phyloP scores from a whole-genome alignment of 2,797 vertebrate species.

The Dromococcyx pavoninus region DNA sequence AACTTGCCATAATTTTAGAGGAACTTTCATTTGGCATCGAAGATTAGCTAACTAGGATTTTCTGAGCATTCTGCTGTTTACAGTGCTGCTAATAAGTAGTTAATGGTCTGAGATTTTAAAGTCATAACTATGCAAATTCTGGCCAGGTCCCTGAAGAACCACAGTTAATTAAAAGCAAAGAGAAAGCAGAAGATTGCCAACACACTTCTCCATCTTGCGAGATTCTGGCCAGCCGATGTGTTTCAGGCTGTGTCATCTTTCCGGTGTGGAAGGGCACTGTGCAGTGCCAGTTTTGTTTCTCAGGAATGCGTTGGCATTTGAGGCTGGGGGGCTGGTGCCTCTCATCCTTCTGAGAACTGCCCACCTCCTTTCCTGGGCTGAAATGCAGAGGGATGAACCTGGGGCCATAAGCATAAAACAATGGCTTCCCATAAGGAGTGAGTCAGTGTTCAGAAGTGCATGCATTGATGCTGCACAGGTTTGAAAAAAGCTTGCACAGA shows the following conservation, averaged over 20 bases:
- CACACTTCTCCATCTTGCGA: background rate
- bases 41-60: conserved; percentile 37
- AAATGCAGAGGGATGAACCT: background rate
- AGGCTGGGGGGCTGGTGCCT: background rate
- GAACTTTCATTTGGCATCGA: background rate
- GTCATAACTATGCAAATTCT: conserved; percentile 62
- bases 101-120: conserved; percentile 58
- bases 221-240: background rate
- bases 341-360: background rate
- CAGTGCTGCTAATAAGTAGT: conserved; percentile 43
- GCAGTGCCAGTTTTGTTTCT: background rate
- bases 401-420: fast-evolving
- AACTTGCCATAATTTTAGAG: conserved; percentile 33
- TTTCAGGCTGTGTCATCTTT: background rate
- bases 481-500: background rate
- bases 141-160: conserved; percentile 39
- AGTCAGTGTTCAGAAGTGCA: background rate
- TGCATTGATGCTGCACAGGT: background rate
- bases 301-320: background rate
- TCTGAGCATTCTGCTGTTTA: conserved; percentile 56
- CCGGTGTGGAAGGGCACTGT: fast-evolving
- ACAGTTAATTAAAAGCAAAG: conserved; percentile 50
- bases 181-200: conserved; percentile 18
- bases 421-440: background rate
- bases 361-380: background rate